Evolutionary conservation across 1,140 invertebrate genomes (phyloP).

Genomic region (Ephestia elutella): DNA sequence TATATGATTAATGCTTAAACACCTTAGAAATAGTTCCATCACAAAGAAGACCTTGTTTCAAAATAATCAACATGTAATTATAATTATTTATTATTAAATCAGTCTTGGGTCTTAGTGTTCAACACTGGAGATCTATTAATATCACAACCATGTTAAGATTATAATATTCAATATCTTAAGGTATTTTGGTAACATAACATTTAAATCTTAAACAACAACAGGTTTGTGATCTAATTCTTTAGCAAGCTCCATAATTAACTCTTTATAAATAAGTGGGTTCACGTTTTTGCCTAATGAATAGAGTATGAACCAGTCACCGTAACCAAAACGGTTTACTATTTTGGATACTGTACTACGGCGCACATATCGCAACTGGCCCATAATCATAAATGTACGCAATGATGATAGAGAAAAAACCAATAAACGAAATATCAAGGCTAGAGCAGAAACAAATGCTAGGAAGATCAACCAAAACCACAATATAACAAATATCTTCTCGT

Average conservation of each 20-base stretch:
- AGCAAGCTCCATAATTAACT: slow-evolving; percentile 70
- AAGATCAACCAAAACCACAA: slow-evolving; percentile 89
- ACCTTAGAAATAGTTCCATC: not conserved
- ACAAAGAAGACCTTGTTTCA: not conserved
- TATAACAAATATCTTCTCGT: slow-evolving; percentile 87
- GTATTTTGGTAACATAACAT: not conserved
- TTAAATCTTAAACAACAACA: slow-evolving; percentile 37
- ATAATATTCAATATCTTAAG: no score
- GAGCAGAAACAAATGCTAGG: slow-evolving; percentile 76
- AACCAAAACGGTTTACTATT: slow-evolving; percentile 74
- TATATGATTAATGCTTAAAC: no score
- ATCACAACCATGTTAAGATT: slow-evolving; percentile 3
- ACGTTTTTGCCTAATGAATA: slow-evolving; percentile 81
- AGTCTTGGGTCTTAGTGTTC: not conserved
- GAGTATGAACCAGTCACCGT: slow-evolving; percentile 83
- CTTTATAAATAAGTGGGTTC: slow-evolving; percentile 76
- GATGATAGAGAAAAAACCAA: slow-evolving; percentile 68
- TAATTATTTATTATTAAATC: not conserved
- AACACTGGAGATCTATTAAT: not conserved
- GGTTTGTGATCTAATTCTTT: slow-evolving; percentile 51
- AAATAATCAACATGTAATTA: not conserved
- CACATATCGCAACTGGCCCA: slow-evolving; percentile 71
- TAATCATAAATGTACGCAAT: slow-evolving; percentile 74
- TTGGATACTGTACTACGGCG: slow-evolving; percentile 66
- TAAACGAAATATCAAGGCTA: slow-evolving; percentile 79